Base-by-base conservation (phyloP, 2,888 invertebrate species). In the Andricus curvator region DNA sequence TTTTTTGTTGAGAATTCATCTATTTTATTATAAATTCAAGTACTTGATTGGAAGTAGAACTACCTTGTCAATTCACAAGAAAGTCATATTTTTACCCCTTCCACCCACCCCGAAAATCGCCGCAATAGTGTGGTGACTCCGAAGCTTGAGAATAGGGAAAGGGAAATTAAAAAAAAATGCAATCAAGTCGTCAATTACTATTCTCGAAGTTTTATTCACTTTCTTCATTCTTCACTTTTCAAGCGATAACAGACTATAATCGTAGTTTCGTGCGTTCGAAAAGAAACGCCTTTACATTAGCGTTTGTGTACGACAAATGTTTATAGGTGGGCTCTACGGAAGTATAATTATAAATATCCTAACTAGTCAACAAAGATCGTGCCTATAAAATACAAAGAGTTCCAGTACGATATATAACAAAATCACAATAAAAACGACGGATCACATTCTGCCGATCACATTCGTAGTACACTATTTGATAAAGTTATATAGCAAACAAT, bases 401-500 rank as follows among this genome's bases (percentile, higher is more conserved):
- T 65, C 29, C 48, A 70, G 44, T 44, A 25, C 20, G 74, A 74
- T 56, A 74, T 74, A 51, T 74, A 74, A 74, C 56, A 51, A 74
- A 74, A 74, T 74, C 29, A 74, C 56, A 74, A 74, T 74, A 56
- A 29, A 56, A 74, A 56, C 74, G 56, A 74, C 74, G 51, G 51
- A 56, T 74, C 56, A 56, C 33, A 74, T 11, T 48, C 51, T 74
- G 74, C n/a, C 56, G 74, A 74, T 33, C 56, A 74, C 29, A 51
- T 74, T 74, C 74, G 33, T 56, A 74, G 29, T 81, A 80, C 80
- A 85, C 79, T 83, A 82, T 79, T 74, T 80, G 82, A 81, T 78
- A 81, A 81, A 82, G 56, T 78, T 79, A 80, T 82, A 81, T 81
- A 84, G 77, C 78, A 78, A 85, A 81, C 66, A 77, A 78, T 80